Evolutionary conservation across 2,797 vertebrate species (phyloP), one percentile per base, ranked within the genome.

Genomic region (Poeciliopsis presidionis): DNA sequence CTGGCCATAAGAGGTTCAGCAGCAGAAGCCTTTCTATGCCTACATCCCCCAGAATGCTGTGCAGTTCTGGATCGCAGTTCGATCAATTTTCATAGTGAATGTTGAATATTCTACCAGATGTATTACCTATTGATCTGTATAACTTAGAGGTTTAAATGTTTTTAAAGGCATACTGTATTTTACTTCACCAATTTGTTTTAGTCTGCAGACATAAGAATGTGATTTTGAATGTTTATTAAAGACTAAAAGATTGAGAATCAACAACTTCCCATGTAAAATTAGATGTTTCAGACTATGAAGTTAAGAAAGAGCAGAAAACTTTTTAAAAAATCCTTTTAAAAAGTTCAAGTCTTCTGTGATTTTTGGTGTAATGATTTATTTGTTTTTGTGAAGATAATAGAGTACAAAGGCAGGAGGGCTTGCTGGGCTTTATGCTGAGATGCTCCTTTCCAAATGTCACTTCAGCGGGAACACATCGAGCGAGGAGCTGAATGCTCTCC

Each of bases 361-460:
- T 74, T 47, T 43, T 45, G 1, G 28, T 71, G 76, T 25, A 76
- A 79, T 78, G 39, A 75, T 11, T 72, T 75, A 63, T 83, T 74
- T 84, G 67, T 81, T 22, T 4, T 16, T 78, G 71, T 53, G 73
- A 75, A 59, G 75, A 90, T 78, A 25, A 7, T 8, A 59, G 63
- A 28, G 55, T 0, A 71, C 81, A 73, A n/a, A 49, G 71, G 67
- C 0, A 30, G 67, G 78, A 74, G 16, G 39, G 65, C 69, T 36
- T 78, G 47, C 80, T 85, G 71, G 75, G 47, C 82, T 82, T 75
- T 77, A 70, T 76, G 81, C 74, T n/a, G 72, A 84, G 80, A 84
- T 14, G 49, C 41, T 57, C 65, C 72, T 78, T 76, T 87, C 72
- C 39, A 90, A 91, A 92, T 91, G 87, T 88, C 87, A 91, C 79